Base-by-base conservation (phyloP, 2,797 vertebrate genomes). In the Triplophysa bombifrons region DNA sequence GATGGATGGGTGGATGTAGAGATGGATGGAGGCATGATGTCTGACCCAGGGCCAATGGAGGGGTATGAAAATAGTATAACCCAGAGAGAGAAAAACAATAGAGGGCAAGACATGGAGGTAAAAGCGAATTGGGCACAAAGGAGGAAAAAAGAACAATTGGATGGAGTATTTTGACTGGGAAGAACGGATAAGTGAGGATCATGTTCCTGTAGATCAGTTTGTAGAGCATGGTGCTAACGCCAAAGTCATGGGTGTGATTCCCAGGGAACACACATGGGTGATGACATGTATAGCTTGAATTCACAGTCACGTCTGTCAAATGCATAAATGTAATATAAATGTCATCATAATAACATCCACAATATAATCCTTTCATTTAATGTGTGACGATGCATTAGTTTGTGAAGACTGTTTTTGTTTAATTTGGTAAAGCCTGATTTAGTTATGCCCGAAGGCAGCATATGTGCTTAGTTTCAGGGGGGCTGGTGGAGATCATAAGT, bases 401-500 rank as follows among this genome's bases (percentile, higher is more conserved):
- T 81, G 41, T 78, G 46, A 72, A 56, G 27, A 58, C 48, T 51
- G 34, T n/a, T 56, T 68, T 46, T 51, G 34, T 65, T 19, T 80
- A 10, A 46, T 55, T 61, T 78, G 34, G 56, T 56, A 58, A 71
- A 56, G 61, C 30, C 50, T 13, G 60, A 78, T 65, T 53, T 73
- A 58, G 74, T 38, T 44, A 44, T 60, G 44, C 20, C 55, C 30
- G 48, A 66, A 61, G 51, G 55, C 34, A 78, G 80, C 74, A 73
- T 63, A 41, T 67, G 55, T 66, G 48, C 25, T 71, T 51, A 56
- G 65, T 66, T 80, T 72, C 58, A 66, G 80, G 74, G 68, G 50
- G 53, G 75, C 63, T 68, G 73, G 69, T 80, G 61, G 65, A 74
- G 63, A 84, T 84, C 79, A 80, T 75, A 66, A 56, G 30, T 86